Evolutionary conservation across 2,888 invertebrate genomes (phyloP).

Genomic region (Slavum lentiscoides): DNA sequence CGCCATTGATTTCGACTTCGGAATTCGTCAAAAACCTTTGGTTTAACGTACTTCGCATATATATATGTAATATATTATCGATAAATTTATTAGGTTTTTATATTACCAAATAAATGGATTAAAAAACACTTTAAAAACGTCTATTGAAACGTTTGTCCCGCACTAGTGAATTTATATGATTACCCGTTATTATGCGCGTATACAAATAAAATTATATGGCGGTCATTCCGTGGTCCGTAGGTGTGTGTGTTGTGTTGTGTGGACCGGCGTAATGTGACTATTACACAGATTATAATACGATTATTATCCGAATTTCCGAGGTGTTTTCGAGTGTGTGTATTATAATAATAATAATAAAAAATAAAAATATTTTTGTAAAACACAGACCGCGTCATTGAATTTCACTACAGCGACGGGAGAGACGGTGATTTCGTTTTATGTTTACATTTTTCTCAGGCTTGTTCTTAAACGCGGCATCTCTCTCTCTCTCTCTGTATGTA

Average conservation of each 20-base stretch:
- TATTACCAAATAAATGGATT: no score
- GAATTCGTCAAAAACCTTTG: no score
- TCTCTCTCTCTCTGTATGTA: background rate
- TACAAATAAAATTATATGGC: no score
- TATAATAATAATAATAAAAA: background rate
- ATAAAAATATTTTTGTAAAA: background rate
- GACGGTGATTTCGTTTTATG: constrained; percentile 29
- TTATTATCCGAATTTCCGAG: background rate
- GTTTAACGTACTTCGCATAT: no score
- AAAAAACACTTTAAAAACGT: no score
- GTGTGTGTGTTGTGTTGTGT: background rate
- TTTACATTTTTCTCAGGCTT: constrained; percentile 29
- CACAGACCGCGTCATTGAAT: background rate
- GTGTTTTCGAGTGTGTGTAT: constrained; percentile 1
- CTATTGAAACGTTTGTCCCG: no score
- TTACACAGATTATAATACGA: background rate
- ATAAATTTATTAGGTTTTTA: no score
- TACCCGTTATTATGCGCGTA: no score
- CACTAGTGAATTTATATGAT: no score
- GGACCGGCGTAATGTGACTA: background rate
- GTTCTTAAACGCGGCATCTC: constrained; percentile 7
- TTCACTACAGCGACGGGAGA: background rate
- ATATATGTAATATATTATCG: no score
- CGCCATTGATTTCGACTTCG: no score
- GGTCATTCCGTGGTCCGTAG: no score